phyloP scores from a whole-genome alignment of 2,113 vertebrate species.

The Ursus arctos region DNA sequence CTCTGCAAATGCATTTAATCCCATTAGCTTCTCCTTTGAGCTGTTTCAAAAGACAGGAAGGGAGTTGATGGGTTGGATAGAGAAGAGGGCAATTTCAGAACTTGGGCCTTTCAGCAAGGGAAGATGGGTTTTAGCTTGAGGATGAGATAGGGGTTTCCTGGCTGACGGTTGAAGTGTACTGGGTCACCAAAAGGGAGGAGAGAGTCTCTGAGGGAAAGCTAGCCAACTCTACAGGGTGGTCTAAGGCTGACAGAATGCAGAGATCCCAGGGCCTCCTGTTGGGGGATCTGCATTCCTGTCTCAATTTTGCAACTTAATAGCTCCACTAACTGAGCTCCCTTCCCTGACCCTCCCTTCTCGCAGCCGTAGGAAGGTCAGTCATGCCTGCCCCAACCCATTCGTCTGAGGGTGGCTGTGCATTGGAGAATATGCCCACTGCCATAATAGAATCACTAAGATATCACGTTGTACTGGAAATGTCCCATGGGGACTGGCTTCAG shows the following conservation, averaged over 20 bases:
- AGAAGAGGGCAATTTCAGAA: background rate
- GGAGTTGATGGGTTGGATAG: background rate
- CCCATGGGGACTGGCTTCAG: background rate
- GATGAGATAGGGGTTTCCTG: background rate
- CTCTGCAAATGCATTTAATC: background rate
- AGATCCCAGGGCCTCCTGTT: background rate
- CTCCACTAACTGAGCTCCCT: background rate
- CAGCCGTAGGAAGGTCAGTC: background rate
- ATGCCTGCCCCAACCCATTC: background rate
- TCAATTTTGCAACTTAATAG: background rate
- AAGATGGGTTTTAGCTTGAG: background rate
- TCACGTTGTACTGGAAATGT: background rate
- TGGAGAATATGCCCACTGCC: background rate
- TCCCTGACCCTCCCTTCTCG: background rate
- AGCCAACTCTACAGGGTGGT: background rate
- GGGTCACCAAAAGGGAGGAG: background rate
- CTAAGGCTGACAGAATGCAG: background rate
- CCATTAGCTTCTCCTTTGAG: background rate
- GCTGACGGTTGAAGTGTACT: background rate
- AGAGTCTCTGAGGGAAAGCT: background rate
- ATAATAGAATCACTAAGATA: background rate
- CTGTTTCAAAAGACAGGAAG: background rate
- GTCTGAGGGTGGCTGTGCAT: background rate
- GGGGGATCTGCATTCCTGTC: background rate
- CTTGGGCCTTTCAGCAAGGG: background rate